Conservation (phyloP, 2,888 invertebrate species). For the Leptogaster cylindrica region DNA sequence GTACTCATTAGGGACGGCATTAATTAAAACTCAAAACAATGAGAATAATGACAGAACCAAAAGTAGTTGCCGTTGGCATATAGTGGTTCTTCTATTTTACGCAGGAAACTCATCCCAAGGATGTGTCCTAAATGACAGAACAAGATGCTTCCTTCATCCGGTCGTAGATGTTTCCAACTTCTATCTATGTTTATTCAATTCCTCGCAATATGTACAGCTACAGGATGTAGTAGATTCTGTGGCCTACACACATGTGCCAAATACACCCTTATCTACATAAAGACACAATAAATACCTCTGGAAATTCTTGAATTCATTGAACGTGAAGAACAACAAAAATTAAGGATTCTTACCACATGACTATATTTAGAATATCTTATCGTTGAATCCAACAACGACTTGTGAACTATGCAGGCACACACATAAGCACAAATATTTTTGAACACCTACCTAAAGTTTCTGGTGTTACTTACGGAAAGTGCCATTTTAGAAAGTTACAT, state of each 20-base stretch:
- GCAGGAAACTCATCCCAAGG: slow-evolving; percentile 14
- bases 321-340: slow-evolving; percentile 40
- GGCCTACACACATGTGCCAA: slow-evolving; percentile 36
- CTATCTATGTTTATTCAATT: slow-evolving; percentile 39
- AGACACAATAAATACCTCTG: slow-evolving; percentile 44
- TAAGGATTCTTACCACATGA: slow-evolving; percentile 38
- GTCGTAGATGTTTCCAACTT: slow-evolving; percentile 23
- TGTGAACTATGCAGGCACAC: neutral
- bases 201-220: too few relatives aligned
- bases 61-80: slow-evolving; percentile 27
- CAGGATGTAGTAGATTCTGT: too few relatives aligned
- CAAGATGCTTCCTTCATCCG: slow-evolving; percentile 34
- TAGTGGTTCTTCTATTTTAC: slow-evolving; percentile 32
- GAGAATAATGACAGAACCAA: slow-evolving; percentile 37
- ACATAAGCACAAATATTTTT: slow-evolving; percentile 2
- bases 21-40: slow-evolving; percentile 53
- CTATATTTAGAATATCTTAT: slow-evolving; percentile 31
- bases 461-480: slow-evolving; percentile 21
- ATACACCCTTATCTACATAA: slow-evolving; percentile 22
- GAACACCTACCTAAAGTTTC: slow-evolving; percentile 1
- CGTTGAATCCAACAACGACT: slow-evolving; percentile 16
- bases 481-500: slow-evolving; percentile 30
- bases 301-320: slow-evolving; percentile 43
- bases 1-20: slow-evolving; percentile 53
- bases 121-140: slow-evolving; percentile 33